A percentile compares a stretch with the other conserved stretches of the same genome.
These are phyloP conservation scores for Physocephala rufipes DNA, from an alignment of 2,888 invertebrate genomes.

Conservation along the genomic window DNA sequence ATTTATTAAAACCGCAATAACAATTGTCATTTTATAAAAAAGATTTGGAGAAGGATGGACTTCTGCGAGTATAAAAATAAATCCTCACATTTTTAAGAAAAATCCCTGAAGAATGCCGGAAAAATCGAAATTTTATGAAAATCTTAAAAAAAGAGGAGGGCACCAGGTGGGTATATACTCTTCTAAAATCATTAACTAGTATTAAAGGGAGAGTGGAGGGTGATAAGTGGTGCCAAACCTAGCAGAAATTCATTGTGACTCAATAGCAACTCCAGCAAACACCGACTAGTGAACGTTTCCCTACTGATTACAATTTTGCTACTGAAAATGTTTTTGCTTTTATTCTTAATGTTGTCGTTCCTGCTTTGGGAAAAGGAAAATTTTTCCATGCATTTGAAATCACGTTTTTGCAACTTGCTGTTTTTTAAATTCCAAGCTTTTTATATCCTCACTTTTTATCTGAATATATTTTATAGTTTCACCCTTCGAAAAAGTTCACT, in stretches of 20 bases:
- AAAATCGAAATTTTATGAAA: conserved; percentile 19
- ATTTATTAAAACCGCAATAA: background rate
- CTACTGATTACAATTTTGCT: background rate
- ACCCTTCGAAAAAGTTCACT: conserved; percentile 19
- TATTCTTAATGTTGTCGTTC: background rate
- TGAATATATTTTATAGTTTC: background rate
- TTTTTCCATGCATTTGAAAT: too few species aligned
- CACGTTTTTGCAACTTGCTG: background rate
- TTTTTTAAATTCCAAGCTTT: background rate
- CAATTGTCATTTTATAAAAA: conserved; percentile 12
- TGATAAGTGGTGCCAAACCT: background rate
- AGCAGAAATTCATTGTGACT: conserved; percentile 4
- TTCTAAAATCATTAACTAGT: too few species aligned
- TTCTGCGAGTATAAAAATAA: conserved; percentile 3
- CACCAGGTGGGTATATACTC: background rate
- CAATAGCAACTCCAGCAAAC: conserved; percentile 21
- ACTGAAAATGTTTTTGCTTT: background rate
- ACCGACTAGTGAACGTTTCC: conserved; percentile 10
- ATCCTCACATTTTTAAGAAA: conserved; percentile 5
- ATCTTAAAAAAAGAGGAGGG: background rate
- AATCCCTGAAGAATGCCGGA: background rate
- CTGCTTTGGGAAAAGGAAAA: background rate
- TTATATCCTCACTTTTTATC: background rate
- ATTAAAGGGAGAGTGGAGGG: too few species aligned
- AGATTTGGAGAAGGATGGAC: background rate